Conservation (phyloP, 37 sponge, comb jelly and placozoan genomes). For the Diacarnus erythraeanus region DNA sequence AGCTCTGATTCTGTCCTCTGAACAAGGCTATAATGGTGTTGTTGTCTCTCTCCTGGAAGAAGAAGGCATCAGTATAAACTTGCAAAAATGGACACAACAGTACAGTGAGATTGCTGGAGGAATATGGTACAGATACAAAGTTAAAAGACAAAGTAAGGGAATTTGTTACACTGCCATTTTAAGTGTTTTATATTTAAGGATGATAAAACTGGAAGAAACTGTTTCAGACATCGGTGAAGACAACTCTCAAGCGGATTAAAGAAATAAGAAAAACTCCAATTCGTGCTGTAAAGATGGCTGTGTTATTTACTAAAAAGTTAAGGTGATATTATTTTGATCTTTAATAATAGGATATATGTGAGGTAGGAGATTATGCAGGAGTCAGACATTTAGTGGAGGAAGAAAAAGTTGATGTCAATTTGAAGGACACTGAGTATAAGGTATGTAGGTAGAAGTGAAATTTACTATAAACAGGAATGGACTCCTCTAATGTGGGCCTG, state of each 20-base stretch:
- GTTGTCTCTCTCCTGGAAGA: not conserved
- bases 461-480: conserved; percentile 8
- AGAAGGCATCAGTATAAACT: not conserved
- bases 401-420: not conserved
- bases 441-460: not conserved
- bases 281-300: no score
- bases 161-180: no score
- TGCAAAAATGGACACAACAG: not conserved
- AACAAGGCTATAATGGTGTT: not conserved
- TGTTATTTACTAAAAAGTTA: not conserved
- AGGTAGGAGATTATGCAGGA: not conserved
- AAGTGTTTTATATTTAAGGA: no score
- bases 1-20: conserved; percentile 1
- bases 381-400: not conserved
- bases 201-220: no score
- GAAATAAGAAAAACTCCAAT: no score
- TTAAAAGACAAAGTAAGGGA: not conserved
- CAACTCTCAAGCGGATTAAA: no score
- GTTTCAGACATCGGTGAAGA: no score
- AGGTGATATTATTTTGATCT: not conserved
- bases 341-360: conserved; percentile 6
- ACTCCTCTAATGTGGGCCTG: conserved; percentile 21
- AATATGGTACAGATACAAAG: not conserved
- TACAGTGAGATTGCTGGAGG: not conserved
- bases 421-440: not conserved